Evolutionary conservation across 2,888 invertebrate genomes (phyloP).

Genomic region (Calephelis perditalis): DNA sequence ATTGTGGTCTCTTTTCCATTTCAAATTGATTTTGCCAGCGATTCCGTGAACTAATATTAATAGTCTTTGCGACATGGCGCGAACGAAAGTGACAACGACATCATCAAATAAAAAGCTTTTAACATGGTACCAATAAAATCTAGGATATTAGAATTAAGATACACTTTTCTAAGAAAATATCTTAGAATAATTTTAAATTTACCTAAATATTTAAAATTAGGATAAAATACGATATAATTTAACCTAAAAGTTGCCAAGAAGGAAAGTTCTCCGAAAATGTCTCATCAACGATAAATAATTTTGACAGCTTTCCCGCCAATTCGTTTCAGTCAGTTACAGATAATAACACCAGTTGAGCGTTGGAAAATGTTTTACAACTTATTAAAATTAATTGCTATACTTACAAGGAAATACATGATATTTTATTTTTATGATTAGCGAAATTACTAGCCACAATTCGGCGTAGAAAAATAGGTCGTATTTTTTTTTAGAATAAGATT

Average conservation of each 20-base stretch:
- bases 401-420: too few relatives aligned
- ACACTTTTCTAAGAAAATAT: constrained; percentile 1
- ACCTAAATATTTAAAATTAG: background rate
- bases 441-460: too few relatives aligned
- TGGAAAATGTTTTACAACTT: too few relatives aligned
- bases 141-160: background rate
- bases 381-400: too few relatives aligned
- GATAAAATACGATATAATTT: background rate
- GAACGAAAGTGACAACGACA: constrained; percentile 1
- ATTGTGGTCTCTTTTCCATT: constrained; percentile 6
- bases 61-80: constrained; percentile 1
- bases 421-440: too few relatives aligned
- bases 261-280: constrained; percentile 1
- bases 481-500: too few relatives aligned
- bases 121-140: constrained; percentile 8
- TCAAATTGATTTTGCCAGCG: constrained; percentile 2
- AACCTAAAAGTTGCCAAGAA: constrained; percentile 1
- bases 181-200: too few relatives aligned
- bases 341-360: background rate
- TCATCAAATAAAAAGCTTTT: constrained; percentile 4
- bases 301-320: constrained; percentile 2
- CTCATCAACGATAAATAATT: constrained; percentile 1
- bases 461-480: too few relatives aligned
- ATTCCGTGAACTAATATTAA: constrained; percentile 10
- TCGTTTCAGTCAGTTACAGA: constrained; percentile 1